Evolutionary conservation across 1,140 invertebrate species (phyloP).

Genomic region (Drosophila nannoptera): DNA sequence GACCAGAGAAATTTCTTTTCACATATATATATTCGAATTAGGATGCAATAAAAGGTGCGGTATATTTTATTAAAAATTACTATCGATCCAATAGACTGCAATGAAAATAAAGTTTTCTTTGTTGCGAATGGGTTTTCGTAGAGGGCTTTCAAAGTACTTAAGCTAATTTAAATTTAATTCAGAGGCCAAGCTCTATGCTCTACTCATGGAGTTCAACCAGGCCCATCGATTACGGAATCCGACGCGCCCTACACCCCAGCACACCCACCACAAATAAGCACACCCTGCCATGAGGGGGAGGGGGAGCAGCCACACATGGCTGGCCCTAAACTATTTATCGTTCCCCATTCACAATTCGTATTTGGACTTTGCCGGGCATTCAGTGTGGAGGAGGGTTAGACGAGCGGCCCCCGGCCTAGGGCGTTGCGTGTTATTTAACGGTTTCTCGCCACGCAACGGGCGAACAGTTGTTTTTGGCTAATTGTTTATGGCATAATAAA

Average conservation of each 20-base stretch:
- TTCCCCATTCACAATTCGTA: slow-evolving; percentile 46
- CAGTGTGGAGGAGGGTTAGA: neutral
- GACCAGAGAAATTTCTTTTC: neutral
- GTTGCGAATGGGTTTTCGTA: too few species aligned
- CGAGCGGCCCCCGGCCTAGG: neutral
- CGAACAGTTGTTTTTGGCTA: slow-evolving; percentile 40
- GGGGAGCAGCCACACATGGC: neutral
- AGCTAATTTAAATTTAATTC: too few species aligned
- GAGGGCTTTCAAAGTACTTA: too few species aligned
- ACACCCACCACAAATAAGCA: neutral
- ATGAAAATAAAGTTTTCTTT: too few species aligned
- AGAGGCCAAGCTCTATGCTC: too few species aligned
- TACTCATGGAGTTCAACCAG: too few species aligned
- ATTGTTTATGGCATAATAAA: slow-evolving; percentile 52
- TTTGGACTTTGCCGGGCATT: slow-evolving; percentile 18
- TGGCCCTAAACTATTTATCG: slow-evolving; percentile 39
- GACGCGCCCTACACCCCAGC: neutral
- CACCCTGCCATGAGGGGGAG: neutral
- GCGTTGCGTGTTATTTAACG: slow-evolving; percentile 47
- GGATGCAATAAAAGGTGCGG: too few species aligned
- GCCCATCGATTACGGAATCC: too few species aligned
- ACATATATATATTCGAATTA: neutral
- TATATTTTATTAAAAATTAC: too few species aligned
- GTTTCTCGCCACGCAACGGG: slow-evolving; percentile 46
- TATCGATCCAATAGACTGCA: too few species aligned